Evolutionary conservation across 1,140 invertebrate species (phyloP).

Genomic region (Leptinotarsa lineolata): DNA sequence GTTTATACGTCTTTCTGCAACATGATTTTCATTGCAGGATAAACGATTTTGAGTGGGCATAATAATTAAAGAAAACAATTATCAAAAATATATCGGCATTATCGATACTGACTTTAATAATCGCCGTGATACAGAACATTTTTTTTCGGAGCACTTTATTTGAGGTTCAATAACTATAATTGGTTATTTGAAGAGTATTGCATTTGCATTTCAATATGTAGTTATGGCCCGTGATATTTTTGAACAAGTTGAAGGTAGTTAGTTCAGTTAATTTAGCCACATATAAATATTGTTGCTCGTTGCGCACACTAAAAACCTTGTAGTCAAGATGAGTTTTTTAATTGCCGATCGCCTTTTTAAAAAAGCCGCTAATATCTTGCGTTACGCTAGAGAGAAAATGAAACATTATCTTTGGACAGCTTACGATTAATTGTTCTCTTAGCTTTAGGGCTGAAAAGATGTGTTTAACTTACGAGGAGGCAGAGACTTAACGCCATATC

Average conservation of each 20-base stretch:
- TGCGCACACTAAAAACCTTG: conserved; percentile 4
- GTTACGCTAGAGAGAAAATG: conserved; percentile 8
- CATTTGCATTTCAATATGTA: no score
- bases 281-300: background rate
- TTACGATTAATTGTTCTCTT: conserved; percentile 3
- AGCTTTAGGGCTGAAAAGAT: background rate
- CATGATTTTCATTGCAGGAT: no score
- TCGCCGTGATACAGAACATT: no score
- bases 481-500: background rate
- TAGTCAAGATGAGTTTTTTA: conserved; percentile 2
- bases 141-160: no score
- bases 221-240: no score
- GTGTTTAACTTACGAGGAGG: conserved; percentile 1
- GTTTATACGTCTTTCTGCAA: no score
- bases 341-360: background rate
- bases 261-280: background rate
- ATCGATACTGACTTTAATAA: no score
- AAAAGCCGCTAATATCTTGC: conserved; percentile 8
- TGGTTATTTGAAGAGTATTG: no score
- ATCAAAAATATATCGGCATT: no score
- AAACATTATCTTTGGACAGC: conserved; percentile 5
- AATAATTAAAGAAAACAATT: no score
- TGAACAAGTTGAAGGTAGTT: background rate
- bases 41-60: no score
- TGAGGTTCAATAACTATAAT: no score